Evolutionary conservation across 2,113 vertebrate species (phyloP), one percentile per base, ranked within the genome.

Genomic region (Cercocebus atys): DNA sequence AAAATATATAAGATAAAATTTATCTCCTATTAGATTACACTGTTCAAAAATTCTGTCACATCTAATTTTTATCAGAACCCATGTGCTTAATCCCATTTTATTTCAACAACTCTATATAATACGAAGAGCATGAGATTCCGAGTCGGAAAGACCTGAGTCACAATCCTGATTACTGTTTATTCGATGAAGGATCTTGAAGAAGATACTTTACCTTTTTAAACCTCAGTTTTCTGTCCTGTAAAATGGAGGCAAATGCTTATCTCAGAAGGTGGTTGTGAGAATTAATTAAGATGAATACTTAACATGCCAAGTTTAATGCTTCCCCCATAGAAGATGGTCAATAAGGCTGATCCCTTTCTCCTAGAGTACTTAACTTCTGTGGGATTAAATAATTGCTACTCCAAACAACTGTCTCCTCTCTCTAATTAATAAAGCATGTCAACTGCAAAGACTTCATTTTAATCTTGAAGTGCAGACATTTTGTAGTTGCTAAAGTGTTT

Each of bases 381-480:
- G 32, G 7, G 13, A 80, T 61, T 90, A 88, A 92, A 32, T 95
- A 92, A 91, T 61, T 64, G 82, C 20, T 84, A 80, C 32, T 93
- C 43, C 12, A 68, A 22, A 55, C 40, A 96, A 55, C 73, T 17
- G 12, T 80, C 76, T 6, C 66, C 30, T 95, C 32, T 86, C 0
- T 90, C 22, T 97, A 93, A 95, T 95, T 93, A 95, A 92, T 88
- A 95, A 96, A 76, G 20, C 8, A 57, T 50, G 45, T 78, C 79
- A 92, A 84, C 23, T 86, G 61, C 27, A 96, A 94, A 90, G 61
- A 87, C 82, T 79, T 86, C 23, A 85, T 81, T 73, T 93, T 66
- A 78, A 81, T 86, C 17, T 17, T 57, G 20, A 25, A 92, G 23
- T 73, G 55, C n/a, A 95, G 72, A 94, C 81, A 64, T 32, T 75